Conservation (phyloP, 2,113 vertebrate genomes). For the Poeciliopsis turrubarensis region DNA sequence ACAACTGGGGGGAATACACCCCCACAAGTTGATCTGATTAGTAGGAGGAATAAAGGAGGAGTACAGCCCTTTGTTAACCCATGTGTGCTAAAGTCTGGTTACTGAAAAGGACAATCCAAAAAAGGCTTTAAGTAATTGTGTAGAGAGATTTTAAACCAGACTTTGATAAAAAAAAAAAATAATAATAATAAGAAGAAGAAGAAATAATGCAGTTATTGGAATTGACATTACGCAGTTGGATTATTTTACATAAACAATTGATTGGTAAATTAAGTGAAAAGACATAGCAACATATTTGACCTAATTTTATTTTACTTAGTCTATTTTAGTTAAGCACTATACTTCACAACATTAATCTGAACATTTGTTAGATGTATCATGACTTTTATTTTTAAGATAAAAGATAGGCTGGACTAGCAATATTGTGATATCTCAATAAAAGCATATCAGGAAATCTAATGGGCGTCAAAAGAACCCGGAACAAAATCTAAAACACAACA, state of each 20-base stretch:
- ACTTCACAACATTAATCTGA: too few species aligned
- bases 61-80: conserved; percentile 46
- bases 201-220: not conserved
- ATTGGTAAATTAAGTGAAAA: not conserved
- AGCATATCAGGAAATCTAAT: not conserved
- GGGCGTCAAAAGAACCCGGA: not conserved
- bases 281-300: not conserved
- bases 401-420: not conserved
- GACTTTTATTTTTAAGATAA: not conserved
- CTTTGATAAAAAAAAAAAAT: not conserved
- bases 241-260: not conserved
- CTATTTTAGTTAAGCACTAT: too few species aligned
- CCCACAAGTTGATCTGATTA: conserved; percentile 58
- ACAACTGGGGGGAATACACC: conserved; percentile 21
- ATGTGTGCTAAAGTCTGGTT: conserved; percentile 41
- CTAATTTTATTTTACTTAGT: not conserved
- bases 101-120: conserved; percentile 31
- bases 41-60: conserved; percentile 43
- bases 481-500: not conserved
- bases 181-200: too few species aligned
- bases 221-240: not conserved
- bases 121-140: conserved; percentile 42
- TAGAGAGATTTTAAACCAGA: not conserved
- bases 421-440: not conserved
- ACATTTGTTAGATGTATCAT: not conserved